Conservation (phyloP, 2,797 vertebrate genomes). For the Lerista edwardsae region DNA sequence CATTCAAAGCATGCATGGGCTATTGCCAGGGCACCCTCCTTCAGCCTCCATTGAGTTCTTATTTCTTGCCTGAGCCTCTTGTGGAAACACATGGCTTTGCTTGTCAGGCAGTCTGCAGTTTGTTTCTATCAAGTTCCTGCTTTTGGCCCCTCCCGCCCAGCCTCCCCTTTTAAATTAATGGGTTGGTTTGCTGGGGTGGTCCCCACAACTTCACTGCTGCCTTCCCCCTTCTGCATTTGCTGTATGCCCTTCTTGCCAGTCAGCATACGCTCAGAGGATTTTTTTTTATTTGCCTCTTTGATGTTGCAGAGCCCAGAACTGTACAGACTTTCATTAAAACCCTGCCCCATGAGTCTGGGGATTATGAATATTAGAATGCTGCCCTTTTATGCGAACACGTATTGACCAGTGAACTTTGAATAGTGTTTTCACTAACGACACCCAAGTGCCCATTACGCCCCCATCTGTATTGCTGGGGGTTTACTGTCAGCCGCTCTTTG, state of each 20-base stretch:
- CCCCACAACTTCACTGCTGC: not conserved
- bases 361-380: slow-evolving; percentile 71
- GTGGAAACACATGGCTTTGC: slow-evolving; percentile 22
- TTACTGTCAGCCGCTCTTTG: slow-evolving; percentile 73
- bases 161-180: slow-evolving; percentile 7
- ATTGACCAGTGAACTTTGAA: slow-evolving; percentile 61
- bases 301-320: slow-evolving; percentile 60
- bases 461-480: slow-evolving; percentile 66
- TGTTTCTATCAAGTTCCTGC: slow-evolving; percentile 23
- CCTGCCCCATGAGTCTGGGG: slow-evolving; percentile 54
- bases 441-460: slow-evolving; percentile 70
- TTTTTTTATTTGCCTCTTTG: slow-evolving; percentile 65
- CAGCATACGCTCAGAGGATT: slow-evolving; percentile 32
- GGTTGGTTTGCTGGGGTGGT: slow-evolving; percentile 11
- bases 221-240: slow-evolving; percentile 41
- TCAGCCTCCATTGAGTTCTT: slow-evolving; percentile 34
- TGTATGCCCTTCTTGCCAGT: slow-evolving; percentile 53
- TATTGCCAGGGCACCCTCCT: slow-evolving; percentile 59
- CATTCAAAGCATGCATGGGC: not conserved
- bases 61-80: slow-evolving; percentile 57
- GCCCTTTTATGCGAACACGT: slow-evolving; percentile 65
- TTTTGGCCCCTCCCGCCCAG: not conserved
- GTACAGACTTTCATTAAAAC: slow-evolving; percentile 66
- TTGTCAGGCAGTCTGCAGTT: slow-evolving; percentile 19
- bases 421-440: slow-evolving; percentile 70